Evolutionary conservation across 2,888 invertebrate species (phyloP).

Genomic region (Lacanobia wlatinum): DNA sequence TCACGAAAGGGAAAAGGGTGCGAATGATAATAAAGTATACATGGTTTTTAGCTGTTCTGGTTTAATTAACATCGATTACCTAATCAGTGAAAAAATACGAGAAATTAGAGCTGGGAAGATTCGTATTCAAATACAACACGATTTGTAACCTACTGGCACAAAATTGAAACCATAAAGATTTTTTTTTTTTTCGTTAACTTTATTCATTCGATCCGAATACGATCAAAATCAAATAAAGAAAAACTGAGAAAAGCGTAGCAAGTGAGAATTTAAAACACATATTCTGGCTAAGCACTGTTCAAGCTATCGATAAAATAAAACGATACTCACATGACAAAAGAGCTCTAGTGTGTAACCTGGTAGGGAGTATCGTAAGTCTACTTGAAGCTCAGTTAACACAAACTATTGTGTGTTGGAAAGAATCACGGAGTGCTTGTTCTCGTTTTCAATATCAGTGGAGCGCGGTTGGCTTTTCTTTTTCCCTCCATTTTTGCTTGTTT

Average conservation of each 20-base stretch:
- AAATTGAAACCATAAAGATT: not conserved
- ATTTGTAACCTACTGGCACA: not conserved
- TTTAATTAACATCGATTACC: slow-evolving; percentile 35
- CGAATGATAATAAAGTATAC: slow-evolving; percentile 37
- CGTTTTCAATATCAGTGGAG: slow-evolving; percentile 74
- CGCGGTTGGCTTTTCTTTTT: slow-evolving; percentile 63
- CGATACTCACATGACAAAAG: slow-evolving; percentile 25
- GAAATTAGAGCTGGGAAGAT: not conserved
- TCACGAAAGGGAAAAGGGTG: slow-evolving; percentile 59
- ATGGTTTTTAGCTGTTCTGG: slow-evolving; percentile 30
- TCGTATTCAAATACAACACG: not conserved
- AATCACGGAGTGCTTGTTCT: slow-evolving; percentile 74
- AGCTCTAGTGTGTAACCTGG: slow-evolving; percentile 43
- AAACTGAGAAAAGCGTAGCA: not conserved
- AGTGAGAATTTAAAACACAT: slow-evolving; percentile 18
- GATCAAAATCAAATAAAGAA: not conserved
- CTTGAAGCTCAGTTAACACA: slow-evolving; percentile 66
- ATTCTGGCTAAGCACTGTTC: not conserved
- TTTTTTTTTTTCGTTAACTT: not conserved
- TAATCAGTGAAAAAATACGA: not conserved
- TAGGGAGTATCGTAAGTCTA: slow-evolving; percentile 55
- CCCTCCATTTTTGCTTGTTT: slow-evolving; percentile 72
- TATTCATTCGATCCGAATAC: not conserved
- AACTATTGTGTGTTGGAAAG: slow-evolving; percentile 68
- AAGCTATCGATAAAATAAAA: slow-evolving; percentile 39